Conservation (phyloP, 2,113 vertebrate species). For the Macquaria ambigua region DNA sequence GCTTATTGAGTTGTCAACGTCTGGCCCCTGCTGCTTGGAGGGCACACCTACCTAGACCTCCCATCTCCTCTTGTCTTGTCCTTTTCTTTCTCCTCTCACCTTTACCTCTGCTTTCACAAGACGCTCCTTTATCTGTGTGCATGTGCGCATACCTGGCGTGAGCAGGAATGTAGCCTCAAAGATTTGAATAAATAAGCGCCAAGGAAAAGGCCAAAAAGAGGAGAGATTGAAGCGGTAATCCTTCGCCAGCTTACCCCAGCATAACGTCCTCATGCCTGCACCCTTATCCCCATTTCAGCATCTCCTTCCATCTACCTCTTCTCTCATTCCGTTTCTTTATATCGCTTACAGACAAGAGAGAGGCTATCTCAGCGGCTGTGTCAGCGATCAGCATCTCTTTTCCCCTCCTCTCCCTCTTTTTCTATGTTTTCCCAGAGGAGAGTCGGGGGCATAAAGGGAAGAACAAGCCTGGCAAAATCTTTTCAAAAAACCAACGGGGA, state of each 20-base stretch:
- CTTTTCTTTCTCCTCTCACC: constrained; percentile 12
- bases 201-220: constrained; percentile 62
- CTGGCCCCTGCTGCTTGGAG: constrained; percentile 28
- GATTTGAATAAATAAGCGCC: constrained; percentile 66
- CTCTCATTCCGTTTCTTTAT: constrained; percentile 66
- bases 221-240: constrained; percentile 65
- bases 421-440: constrained; percentile 60
- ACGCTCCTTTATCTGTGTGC: neutral
- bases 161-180: constrained; percentile 17
- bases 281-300: constrained; percentile 66
- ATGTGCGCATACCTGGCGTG: neutral
- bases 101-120: constrained; percentile 23
- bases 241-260: constrained; percentile 67
- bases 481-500: constrained; percentile 60
- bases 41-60: constrained; percentile 28
- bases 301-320: constrained; percentile 52
- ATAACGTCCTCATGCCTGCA: constrained; percentile 46
- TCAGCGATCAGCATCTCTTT: constrained; percentile 69
- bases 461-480: constrained; percentile 71
- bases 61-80: constrained; percentile 20
- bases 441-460: constrained; percentile 65
- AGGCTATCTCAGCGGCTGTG: constrained; percentile 72
- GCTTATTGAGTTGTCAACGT: constrained; percentile 56
- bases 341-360: constrained; percentile 61
- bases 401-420: constrained; percentile 13